phyloP scores from a whole-genome alignment of 2,113 vertebrate species.

The Jaculus jaculus region DNA sequence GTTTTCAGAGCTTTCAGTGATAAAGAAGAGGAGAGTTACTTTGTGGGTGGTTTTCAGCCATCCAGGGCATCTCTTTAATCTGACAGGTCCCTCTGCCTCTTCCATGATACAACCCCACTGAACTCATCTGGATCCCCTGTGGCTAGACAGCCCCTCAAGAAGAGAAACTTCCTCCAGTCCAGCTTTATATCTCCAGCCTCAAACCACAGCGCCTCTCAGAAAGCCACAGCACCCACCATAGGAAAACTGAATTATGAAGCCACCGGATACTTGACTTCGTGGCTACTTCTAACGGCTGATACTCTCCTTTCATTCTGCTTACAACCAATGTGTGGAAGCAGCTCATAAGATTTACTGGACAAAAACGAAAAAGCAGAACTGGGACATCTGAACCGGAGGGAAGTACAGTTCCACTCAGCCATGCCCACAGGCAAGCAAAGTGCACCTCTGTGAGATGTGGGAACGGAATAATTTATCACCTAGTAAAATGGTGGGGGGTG shows the following conservation, averaged over 20 bases:
- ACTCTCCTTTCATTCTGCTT: not conserved
- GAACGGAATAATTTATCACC: conserved; percentile 43
- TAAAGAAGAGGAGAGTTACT: not conserved
- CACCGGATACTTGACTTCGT: not conserved
- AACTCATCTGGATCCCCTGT: not conserved
- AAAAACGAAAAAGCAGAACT: not conserved
- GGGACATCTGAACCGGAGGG: not conserved
- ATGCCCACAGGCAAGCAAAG: not conserved
- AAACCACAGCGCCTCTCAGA: not conserved
- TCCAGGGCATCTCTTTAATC: not conserved
- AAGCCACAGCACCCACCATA: not conserved
- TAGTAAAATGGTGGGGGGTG: conserved; percentile 44
- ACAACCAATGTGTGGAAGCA: not conserved
- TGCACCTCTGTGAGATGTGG: not conserved
- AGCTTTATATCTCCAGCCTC: not conserved
- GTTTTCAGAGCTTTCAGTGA: not conserved
- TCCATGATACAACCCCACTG: too few species aligned
- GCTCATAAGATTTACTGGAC: not conserved
- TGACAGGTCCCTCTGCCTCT: not conserved
- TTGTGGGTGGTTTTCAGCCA: not conserved
- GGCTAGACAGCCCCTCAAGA: not conserved
- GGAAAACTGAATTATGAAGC: not conserved
- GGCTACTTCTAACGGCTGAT: not conserved
- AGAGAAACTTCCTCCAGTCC: not conserved
- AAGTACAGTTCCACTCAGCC: not conserved